Percentiles rank a stretch among this genome's conserved stretches.
Conservation (phyloP, 2,113 vertebrate genomes). For the Campylorhamphus procurvoides region DNA sequence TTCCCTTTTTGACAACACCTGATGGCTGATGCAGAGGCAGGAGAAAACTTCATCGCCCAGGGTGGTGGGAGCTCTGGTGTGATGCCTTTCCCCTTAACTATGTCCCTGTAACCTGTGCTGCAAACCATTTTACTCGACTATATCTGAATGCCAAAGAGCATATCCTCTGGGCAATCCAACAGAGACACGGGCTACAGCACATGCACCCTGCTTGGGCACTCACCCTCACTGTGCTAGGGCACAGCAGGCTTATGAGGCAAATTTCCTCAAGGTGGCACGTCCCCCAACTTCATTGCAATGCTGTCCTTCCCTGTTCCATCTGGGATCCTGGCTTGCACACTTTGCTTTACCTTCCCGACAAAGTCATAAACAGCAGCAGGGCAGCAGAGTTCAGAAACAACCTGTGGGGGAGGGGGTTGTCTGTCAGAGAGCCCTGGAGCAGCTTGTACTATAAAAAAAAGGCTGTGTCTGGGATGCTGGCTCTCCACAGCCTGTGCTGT, state of each 20-base stretch:
- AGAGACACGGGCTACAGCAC: background rate
- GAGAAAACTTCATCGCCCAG: background rate
- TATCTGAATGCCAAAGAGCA: fast-evolving
- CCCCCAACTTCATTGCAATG: background rate
- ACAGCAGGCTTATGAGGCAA: no score
- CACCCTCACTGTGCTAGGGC: no score
- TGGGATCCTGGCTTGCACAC: fast-evolving
- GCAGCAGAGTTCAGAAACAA: background rate
- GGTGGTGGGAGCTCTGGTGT: fast-evolving
- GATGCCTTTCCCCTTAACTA: background rate
- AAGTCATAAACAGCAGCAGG: background rate
- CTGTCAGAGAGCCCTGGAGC: background rate
- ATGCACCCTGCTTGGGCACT: fast-evolving
- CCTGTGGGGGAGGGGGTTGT: background rate
- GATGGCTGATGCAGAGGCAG: background rate
- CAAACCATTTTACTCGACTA: background rate
- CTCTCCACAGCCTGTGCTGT: background rate
- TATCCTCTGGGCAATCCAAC: background rate
- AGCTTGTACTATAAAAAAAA: background rate
- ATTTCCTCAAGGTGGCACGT: background rate
- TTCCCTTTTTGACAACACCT: background rate
- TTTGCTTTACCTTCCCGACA: background rate
- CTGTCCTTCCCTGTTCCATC: background rate
- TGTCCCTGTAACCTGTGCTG: background rate
- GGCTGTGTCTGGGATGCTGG: background rate